Base-by-base conservation (phyloP, 1,140 invertebrate species). In the Lordiphosa mommai region DNA sequence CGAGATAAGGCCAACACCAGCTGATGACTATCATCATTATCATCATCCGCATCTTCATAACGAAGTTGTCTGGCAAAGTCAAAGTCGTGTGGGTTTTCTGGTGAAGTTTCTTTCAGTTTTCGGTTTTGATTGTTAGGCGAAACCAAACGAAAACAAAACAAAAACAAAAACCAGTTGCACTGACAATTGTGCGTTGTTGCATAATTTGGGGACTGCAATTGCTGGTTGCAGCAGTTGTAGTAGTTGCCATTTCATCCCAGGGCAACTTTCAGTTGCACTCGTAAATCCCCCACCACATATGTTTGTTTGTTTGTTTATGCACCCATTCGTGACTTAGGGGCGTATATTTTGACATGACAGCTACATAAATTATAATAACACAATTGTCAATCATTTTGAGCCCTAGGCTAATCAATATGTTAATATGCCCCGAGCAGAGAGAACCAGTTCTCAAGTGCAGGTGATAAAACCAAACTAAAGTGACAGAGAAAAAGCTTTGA, bases 361-460 rank as follows among this genome's bases (percentile, higher is more conserved):
- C 13, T 53, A 80, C 74, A 80, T 80, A 80, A 80, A 80, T 80
- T 76, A 82, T 49, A 70, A 51, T 71, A 80, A 80, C 74, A 80
- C 74, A 82, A 80, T 80, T 80, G 74, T 80, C 74, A 80, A 80
- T 80, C 74, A 80, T 55, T 52, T 67, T 80, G 50, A 53, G 76
- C 71, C 77, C 71, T 82, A 76, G 71, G 74, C 74, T 71, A 80
- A 82, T 76, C 74, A 82, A 71, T 80, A 80, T 82, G 76, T 63
- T 76, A 80, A 80, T 80, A 34, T 33, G 46, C 29, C 10, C 3
- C 29, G 14, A 20, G 33, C 51, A 17, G 14, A 32, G 29, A 36
- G 30, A 40, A 23, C 38, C 29, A 17, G 40, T 33, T 20, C 23
- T 16, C n/a, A 30, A 9, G 50, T 67, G 63, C 63, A 67, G 63